Evolutionary conservation across 2,113 vertebrate genomes (phyloP).

Genomic region (Myanophis thanlyinensis): DNA sequence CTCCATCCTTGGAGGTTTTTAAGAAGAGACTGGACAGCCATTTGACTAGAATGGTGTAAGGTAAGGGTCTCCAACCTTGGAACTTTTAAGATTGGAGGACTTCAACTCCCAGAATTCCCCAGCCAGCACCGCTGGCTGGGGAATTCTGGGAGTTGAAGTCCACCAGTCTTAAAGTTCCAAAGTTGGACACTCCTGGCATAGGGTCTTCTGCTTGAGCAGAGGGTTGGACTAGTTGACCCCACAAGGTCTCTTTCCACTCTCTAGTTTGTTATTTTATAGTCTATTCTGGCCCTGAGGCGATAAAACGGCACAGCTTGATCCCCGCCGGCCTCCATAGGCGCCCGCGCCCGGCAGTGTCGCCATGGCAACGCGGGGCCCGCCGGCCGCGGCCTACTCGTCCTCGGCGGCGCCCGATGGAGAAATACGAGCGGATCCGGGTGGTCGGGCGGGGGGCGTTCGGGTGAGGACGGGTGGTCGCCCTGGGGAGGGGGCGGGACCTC

Average conservation of each 20-base stretch:
- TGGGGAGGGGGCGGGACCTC: neutral
- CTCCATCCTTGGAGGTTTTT: too few relatives aligned
- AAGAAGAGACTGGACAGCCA: too few relatives aligned
- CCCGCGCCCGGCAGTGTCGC: conserved; percentile 67
- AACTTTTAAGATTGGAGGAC: neutral
- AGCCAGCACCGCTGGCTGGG: too few relatives aligned
- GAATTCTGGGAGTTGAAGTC: too few relatives aligned
- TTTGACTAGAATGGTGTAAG: too few relatives aligned
- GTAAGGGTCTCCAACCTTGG: neutral
- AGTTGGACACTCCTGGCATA: too few relatives aligned
- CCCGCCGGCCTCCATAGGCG: conserved; percentile 38
- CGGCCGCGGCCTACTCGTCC: conserved; percentile 17
- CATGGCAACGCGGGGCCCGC: conserved; percentile 66
- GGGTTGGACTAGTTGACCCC: too few relatives aligned
- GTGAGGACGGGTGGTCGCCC: conserved; percentile 68
- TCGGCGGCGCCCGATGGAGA: conserved; percentile 79
- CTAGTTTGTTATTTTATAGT: neutral
- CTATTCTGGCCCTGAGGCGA: neutral
- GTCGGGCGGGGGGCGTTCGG: conserved; percentile 97
- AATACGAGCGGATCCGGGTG: conserved; percentile 96
- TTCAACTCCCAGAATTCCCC: neutral
- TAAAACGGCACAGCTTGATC: neutral
- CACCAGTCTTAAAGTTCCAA: too few relatives aligned
- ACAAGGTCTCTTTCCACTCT: too few relatives aligned
- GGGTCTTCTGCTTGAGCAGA: too few relatives aligned